Conservation (phyloP, 2,113 vertebrate species). For the Sus scrofa region DNA sequence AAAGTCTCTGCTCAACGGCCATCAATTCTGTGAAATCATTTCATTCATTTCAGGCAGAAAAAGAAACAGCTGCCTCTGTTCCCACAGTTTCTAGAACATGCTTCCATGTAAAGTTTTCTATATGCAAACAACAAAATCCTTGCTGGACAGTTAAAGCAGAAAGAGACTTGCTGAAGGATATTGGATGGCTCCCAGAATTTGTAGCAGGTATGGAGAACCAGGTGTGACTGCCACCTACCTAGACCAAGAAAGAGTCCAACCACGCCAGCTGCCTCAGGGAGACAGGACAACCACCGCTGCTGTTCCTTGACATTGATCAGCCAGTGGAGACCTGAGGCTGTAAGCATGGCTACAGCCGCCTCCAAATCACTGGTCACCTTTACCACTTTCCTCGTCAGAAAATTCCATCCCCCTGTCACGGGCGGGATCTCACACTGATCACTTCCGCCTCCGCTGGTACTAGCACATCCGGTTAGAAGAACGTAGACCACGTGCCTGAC, state of each 20-base stretch:
- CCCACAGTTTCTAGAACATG: background rate
- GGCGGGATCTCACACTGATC: background rate
- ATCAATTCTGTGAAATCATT: background rate
- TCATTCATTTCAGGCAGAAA: background rate
- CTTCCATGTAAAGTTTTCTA: background rate
- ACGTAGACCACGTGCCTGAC: background rate
- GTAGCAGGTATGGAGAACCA: background rate
- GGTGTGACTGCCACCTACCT: background rate
- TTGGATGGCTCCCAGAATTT: background rate
- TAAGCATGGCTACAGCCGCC: background rate
- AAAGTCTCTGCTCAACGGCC: background rate
- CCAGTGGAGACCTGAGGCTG: background rate
- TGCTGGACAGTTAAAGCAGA: background rate
- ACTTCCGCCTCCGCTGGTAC: background rate
- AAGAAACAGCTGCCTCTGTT: background rate
- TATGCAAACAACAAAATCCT: constrained; percentile 18
- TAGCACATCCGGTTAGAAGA: background rate
- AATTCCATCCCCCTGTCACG: background rate
- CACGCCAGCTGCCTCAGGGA: background rate
- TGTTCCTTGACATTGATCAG: background rate
- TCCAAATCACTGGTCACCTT: background rate
- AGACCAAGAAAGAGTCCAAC: background rate
- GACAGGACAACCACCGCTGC: background rate
- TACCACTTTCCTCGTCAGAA: background rate
- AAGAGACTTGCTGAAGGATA: background rate